Evolutionary conservation across 37 sponge, comb jelly and placozoan genomes (phyloP).

Genomic region (Aphrocallistes beatrix): DNA sequence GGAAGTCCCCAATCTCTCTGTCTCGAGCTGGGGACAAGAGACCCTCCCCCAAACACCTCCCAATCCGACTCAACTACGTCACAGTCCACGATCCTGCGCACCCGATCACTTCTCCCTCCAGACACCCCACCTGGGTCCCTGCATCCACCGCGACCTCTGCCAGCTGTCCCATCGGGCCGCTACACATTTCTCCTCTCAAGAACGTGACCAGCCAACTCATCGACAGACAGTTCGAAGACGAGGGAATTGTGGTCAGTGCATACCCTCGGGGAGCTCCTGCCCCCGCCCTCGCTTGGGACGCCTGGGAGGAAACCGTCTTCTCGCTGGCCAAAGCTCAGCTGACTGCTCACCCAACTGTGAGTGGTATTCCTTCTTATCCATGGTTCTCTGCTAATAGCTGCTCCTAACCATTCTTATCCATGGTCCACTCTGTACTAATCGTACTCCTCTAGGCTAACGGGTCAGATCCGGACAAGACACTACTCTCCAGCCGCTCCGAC

Average conservation of each 20-base stretch:
- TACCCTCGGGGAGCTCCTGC: neutral
- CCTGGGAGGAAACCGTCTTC: neutral
- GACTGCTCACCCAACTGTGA: too few species aligned
- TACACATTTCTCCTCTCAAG: neutral
- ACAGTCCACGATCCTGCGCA: neutral
- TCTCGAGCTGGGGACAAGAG: neutral
- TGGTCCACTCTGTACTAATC: too few species aligned
- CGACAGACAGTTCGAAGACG: neutral
- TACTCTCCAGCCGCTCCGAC: neutral
- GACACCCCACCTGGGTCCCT: neutral
- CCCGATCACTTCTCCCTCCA: neutral
- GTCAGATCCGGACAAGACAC: neutral
- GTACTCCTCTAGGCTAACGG: too few species aligned
- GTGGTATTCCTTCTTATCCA: too few species aligned
- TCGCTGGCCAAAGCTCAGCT: neutral
- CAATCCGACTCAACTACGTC: constrained; percentile 10
- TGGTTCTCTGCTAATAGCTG: too few species aligned
- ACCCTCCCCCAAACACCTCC: neutral
- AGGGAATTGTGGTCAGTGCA: neutral
- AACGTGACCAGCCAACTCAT: constrained; percentile 10
- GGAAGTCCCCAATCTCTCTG: neutral
- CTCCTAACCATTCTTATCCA: too few species aligned
- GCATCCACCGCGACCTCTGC: neutral
- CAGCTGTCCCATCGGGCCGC: neutral
- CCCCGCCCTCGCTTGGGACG: neutral